phyloP scores from a whole-genome alignment of 2,888 invertebrate species.

The Brachynemurus nebulosus region DNA sequence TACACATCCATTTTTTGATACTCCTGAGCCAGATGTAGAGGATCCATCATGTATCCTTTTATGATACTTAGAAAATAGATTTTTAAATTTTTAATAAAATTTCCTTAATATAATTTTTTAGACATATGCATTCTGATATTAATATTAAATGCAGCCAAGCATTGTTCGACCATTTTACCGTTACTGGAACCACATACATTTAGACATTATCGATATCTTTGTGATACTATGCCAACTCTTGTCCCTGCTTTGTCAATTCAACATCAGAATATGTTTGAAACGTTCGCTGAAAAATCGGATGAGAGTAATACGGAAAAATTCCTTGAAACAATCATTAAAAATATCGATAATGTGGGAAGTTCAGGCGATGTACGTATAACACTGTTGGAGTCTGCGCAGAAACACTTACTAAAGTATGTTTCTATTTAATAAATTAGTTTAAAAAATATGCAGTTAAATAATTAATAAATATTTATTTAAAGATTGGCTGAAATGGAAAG shows the following conservation, averaged over 20 bases:
- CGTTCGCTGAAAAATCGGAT: conserved; percentile 33
- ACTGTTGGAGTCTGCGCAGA: conserved; percentile 46
- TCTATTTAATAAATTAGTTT: background rate
- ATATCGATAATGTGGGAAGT: conserved; percentile 53
- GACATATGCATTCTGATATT: conserved; percentile 83
- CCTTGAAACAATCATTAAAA: conserved; percentile 56
- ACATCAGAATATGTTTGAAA: conserved; percentile 26
- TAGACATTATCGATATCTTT: conserved; percentile 83
- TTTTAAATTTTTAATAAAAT: background rate
- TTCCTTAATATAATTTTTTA: conserved; percentile 19
- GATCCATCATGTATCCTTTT: conserved; percentile 73
- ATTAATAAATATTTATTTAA: conserved; percentile 1
- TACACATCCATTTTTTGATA: conserved; percentile 93
- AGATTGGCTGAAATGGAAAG: conserved; percentile 68
- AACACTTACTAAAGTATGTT: conserved; percentile 45
- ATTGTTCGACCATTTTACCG: conserved; percentile 79
- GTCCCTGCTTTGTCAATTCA: conserved; percentile 56
- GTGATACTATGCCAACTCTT: conserved; percentile 83
- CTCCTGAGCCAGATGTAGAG: conserved; percentile 89
- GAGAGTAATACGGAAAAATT: conserved; percentile 55
- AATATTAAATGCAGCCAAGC: conserved; percentile 86
- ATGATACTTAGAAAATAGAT: conserved; percentile 4
- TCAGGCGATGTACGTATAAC: conserved; percentile 40
- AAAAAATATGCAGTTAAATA: background rate
- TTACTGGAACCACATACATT: conserved; percentile 85